Evolutionary conservation across 2,888 invertebrate genomes (phyloP), one percentile per base, ranked within the genome.

Genomic region (Adelognathus sp.): DNA sequence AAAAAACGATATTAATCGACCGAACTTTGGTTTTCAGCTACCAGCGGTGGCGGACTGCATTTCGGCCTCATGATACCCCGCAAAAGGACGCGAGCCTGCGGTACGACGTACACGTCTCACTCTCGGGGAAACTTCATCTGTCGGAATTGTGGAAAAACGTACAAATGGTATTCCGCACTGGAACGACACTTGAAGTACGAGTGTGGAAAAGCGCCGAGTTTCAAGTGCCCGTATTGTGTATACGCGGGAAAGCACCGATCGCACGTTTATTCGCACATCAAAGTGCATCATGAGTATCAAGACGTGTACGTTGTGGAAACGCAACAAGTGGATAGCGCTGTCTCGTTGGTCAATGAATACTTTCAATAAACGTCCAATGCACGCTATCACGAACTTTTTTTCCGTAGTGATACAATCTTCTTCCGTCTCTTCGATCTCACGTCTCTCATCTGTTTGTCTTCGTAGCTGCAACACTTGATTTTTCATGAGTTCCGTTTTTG

Each of bases 111-210:
- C 54, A 77, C 61, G 24, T 78, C 77, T 1, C 63, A 73, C 63
- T 36, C 56, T 21, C 77, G 63, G 16, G 77, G 77, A 39, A 84
- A 82, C 66, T 87, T 82, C 79, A 84, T 87, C 71, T 91, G 91
- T 74, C 85, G 86, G 1, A 86, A 82, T 39, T 91, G 91, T 71
- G 86, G 85, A 29, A 89, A 88, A 70, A 75, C 82, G 2, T 91
- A 91, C 80, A 87, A 87, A 76, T 85, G 85, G 86, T 86, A 84
- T 78, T 86, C 87, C 18, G 87, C 86, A 16, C 85, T 90, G 81
- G 75, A 86, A 41, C 67, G 85, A 39, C 88, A 89, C 75, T 71
- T 86, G 61, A 76, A 88, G 66, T 72, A 89, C 80, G 84, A 85
- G 52, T 88, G 88, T 72, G 85, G 82, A 39, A 84, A 88, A 56